A percentile compares a stretch with the other conserved stretches of the same genome.
phyloP scores from a whole-genome alignment of 2,113 vertebrate species.

The Sander lucioperca region DNA sequence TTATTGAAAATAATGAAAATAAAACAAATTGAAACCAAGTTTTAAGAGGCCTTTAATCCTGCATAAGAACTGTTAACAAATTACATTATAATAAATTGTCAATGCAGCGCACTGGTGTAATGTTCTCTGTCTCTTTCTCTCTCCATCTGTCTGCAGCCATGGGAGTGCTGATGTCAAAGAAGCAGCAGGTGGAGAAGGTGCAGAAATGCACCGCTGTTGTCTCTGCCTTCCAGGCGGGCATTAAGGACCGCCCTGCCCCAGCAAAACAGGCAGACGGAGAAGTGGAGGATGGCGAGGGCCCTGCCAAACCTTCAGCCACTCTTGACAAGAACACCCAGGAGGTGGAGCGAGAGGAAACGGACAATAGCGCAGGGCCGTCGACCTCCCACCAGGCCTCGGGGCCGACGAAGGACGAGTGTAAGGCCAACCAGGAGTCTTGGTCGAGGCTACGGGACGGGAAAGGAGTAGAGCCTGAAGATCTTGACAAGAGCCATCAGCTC shows the following conservation, averaged over 20 bases:
- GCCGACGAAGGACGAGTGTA: conserved; percentile 80
- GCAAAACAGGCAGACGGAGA: conserved; percentile 68
- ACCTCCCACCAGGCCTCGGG: conserved; percentile 70
- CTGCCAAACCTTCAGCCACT: conserved; percentile 72
- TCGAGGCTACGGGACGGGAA: conserved; percentile 93
- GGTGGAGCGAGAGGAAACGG: conserved; percentile 75
- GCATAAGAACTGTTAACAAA: neutral
- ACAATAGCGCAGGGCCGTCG: conserved; percentile 60
- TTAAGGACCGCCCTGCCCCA: conserved; percentile 86
- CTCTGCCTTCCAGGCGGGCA: conserved; percentile 93
- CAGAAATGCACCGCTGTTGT: conserved; percentile 96
- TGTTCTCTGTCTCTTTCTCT: conserved; percentile 26
- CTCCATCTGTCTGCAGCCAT: conserved; percentile 82
- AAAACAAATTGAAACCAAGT: neutral
- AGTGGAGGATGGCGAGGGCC: conserved; percentile 79
- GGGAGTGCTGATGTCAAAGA: conserved; percentile 98
- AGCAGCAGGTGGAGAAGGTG: conserved; percentile 97
- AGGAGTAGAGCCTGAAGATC: conserved; percentile 94
- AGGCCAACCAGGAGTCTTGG: conserved; percentile 90
- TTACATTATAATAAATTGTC: neutral
- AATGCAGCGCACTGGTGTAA: neutral
- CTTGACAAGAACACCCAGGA: conserved; percentile 63
- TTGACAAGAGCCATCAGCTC: conserved; percentile 89
- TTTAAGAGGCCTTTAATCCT: neutral
- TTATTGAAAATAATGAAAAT: neutral